A percentile compares a stretch with the other conserved stretches of the same genome.
Evolutionary conservation across 1,140 invertebrate genomes (phyloP).

Genomic region (Gonatopus flavifemur): DNA sequence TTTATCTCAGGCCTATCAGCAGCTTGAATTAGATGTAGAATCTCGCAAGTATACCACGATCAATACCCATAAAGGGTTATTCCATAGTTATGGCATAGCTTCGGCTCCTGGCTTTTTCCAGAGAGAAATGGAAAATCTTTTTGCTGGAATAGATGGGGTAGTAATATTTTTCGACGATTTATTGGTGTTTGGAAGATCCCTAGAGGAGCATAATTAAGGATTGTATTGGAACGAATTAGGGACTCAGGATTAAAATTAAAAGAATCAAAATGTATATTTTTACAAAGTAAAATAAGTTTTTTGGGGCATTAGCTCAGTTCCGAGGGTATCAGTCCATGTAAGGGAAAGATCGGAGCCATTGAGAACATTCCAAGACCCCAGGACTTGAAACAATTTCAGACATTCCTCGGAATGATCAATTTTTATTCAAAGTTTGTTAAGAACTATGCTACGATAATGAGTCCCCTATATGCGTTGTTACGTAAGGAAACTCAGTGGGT

Average conservation of each 20-base stretch:
- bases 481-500: no score
- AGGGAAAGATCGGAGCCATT: no score
- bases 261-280: slow-evolving; percentile 36
- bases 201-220: slow-evolving; percentile 34
- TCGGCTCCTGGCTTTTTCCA: slow-evolving; percentile 48
- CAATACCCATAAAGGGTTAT: slow-evolving; percentile 38
- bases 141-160: slow-evolving; percentile 27
- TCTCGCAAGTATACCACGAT: slow-evolving; percentile 44
- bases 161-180: slow-evolving; percentile 44
- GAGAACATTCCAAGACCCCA: no score
- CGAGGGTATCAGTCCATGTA: no score
- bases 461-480: no score
- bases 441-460: neutral
- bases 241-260: slow-evolving; percentile 30
- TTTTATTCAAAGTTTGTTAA: no score
- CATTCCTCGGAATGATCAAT: no score
- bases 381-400: slow-evolving; percentile 30
- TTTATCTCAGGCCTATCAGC: slow-evolving; percentile 18
- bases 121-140: slow-evolving; percentile 38
- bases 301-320: no score
- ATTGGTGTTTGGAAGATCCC: slow-evolving; percentile 32
- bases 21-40: slow-evolving; percentile 28
- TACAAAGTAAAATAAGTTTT: slow-evolving; percentile 27
- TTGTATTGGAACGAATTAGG: slow-evolving; percentile 30
- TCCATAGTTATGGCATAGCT: slow-evolving; percentile 30